Conservation (phyloP, 2,888 invertebrate species). For the Caenorhabditis wallacei region DNA sequence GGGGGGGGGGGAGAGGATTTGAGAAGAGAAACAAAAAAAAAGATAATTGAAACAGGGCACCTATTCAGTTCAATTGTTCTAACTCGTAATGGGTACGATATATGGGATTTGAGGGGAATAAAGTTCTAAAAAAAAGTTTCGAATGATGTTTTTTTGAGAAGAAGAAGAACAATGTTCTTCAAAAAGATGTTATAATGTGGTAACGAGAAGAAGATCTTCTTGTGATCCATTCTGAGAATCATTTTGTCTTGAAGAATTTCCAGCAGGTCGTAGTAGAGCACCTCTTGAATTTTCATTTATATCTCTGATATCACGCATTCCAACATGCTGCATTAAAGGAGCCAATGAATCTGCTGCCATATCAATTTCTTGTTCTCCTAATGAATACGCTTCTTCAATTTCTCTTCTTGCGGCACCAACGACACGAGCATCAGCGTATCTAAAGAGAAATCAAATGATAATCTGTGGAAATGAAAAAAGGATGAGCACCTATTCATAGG, state of each 20-base stretch:
- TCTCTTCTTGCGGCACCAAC: conserved; percentile 82
- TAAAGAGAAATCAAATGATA: conserved; percentile 25
- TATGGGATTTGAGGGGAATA: conserved; percentile 18
- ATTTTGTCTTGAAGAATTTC: conserved; percentile 50
- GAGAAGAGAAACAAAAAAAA: conserved; percentile 4
- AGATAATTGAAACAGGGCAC: conserved; percentile 49
- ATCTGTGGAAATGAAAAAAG: not conserved
- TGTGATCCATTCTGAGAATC: conserved; percentile 67
- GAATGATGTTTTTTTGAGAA: conserved; percentile 14
- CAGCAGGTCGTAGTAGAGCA: conserved; percentile 72
- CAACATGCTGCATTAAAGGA: conserved; percentile 78
- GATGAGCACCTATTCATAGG: conserved; percentile 52
- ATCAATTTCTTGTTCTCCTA: conserved; percentile 79
- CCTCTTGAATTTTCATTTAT: conserved; percentile 82
- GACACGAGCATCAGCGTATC: conserved; percentile 79
- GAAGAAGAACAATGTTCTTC: conserved; percentile 18
- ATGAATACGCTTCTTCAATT: conserved; percentile 80
- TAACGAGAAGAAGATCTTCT: conserved; percentile 81
- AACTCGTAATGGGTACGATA: conserved; percentile 65
- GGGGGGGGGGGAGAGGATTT: not conserved
- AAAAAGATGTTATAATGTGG: conserved; percentile 65
- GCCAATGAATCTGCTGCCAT: conserved; percentile 76
- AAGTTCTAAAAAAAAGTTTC: conserved; percentile 2
- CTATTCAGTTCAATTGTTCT: conserved; percentile 63
- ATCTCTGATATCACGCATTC: conserved; percentile 80